Conservation (phyloP, 2,113 vertebrate species). For the Erpornis zantholeuca region DNA sequence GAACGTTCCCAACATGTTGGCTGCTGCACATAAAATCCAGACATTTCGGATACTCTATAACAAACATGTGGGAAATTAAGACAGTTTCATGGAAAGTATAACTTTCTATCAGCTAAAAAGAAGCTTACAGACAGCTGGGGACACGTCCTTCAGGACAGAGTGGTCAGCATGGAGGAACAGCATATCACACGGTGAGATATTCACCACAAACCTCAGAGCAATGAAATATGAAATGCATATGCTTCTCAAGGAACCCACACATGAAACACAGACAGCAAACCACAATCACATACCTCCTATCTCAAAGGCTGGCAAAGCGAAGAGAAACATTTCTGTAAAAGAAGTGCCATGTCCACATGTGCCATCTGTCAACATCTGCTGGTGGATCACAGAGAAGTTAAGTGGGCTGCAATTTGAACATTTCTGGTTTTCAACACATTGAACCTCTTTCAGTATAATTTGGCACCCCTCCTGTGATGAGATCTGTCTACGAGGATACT, state of each 20-base stretch:
- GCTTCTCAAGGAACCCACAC: background rate
- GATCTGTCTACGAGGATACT: background rate
- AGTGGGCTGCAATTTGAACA: background rate
- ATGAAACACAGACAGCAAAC: background rate
- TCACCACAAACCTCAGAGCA: background rate
- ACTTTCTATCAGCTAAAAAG: background rate
- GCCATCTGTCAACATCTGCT: background rate
- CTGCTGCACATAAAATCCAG: background rate
- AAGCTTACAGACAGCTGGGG: background rate
- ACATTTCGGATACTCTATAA: background rate
- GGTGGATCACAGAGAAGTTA: background rate
- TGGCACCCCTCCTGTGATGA: background rate
- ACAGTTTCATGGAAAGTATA: background rate
- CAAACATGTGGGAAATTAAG: background rate
- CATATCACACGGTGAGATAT: background rate
- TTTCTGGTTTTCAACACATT: background rate
- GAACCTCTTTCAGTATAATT: background rate
- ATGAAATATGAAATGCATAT: background rate
- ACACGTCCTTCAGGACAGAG: background rate
- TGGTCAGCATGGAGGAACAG: background rate
- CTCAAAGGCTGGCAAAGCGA: slow-evolving; percentile 6
- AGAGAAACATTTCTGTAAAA: slow-evolving; percentile 4
- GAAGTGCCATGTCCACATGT: background rate
- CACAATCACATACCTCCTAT: background rate
- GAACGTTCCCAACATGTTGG: background rate